Evolutionary conservation across 2,888 invertebrate genomes (phyloP).

Genomic region (Theretra japonica): DNA sequence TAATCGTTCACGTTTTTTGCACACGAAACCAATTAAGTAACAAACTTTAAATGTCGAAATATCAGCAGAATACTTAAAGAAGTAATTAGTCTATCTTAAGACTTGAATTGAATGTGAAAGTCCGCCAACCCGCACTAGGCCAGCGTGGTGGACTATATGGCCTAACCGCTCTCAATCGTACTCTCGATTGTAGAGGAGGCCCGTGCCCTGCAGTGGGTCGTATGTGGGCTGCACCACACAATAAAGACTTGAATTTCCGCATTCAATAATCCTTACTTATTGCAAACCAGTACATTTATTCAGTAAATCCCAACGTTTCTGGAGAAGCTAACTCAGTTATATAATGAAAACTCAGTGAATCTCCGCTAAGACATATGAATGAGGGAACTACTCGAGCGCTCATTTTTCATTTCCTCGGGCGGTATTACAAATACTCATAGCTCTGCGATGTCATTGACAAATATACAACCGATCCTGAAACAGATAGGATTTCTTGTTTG

Average conservation of each 20-base stretch:
- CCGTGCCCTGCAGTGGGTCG: too few species aligned
- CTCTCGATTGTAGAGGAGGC: too few species aligned
- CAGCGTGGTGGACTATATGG: too few species aligned
- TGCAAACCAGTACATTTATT: background rate
- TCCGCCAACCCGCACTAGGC: too few species aligned
- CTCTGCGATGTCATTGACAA: background rate
- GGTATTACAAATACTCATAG: constrained; percentile 12
- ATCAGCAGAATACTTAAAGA: too few species aligned
- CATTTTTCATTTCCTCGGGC: constrained; percentile 8
- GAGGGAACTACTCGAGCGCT: background rate
- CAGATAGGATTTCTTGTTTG: background rate
- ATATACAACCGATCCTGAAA: background rate
- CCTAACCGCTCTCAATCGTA: too few species aligned
- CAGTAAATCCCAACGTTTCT: background rate
- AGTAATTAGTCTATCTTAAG: too few species aligned
- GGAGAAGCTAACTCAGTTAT: background rate
- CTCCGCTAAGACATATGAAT: constrained; percentile 12
- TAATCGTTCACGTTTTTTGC: too few species aligned
- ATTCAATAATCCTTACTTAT: constrained; percentile 17
- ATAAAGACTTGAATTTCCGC: background rate
- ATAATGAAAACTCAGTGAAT: background rate
- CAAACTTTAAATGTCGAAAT: too few species aligned
- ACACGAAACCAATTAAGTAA: too few species aligned
- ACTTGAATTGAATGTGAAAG: too few species aligned
- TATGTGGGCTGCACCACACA: too few species aligned